A percentile compares a stretch with the other conserved stretches of the same genome.
These are phyloP conservation scores for Rhincodon typus DNA, from an alignment of 2,797 vertebrate species.

Conservation along the genomic window DNA sequence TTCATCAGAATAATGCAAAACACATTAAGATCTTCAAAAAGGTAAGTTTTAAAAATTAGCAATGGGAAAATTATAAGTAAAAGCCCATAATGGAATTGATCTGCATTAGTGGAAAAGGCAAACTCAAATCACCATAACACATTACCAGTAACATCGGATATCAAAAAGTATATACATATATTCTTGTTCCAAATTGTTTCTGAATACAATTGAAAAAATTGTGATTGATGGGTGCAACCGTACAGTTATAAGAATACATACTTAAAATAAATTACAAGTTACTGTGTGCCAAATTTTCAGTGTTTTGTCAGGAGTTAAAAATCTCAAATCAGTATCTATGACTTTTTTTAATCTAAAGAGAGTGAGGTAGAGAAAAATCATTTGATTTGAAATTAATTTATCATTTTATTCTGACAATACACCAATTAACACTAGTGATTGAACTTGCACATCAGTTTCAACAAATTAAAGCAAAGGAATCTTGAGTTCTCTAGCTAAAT, in stretches of 20 bases:
- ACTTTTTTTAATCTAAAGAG: not conserved
- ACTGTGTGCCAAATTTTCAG: not conserved
- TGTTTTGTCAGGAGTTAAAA: not conserved
- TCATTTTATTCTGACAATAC: not conserved
- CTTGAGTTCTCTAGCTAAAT: not conserved
- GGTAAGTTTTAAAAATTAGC: not conserved
- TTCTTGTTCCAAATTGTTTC: not conserved
- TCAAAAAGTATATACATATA: not conserved
- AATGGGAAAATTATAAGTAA: not conserved
- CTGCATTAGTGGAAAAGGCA: not conserved
- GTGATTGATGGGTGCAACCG: not conserved
- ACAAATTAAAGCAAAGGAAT: constrained; percentile 31
- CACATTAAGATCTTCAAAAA: not conserved
- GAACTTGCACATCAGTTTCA: not conserved
- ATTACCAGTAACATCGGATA: not conserved
- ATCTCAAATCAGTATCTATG: not conserved
- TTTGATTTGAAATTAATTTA: constrained; percentile 20
- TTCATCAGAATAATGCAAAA: not conserved
- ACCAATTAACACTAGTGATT: not conserved
- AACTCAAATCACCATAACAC: not conserved
- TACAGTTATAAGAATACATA: not conserved
- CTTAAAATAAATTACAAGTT: constrained; percentile 12
- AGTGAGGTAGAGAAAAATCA: constrained; percentile 10
- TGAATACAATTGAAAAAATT: not conserved
- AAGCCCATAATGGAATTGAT: not conserved